Evolutionary conservation across 1,140 invertebrate genomes (phyloP).

Genomic region (Tetragnatha versicolor): DNA sequence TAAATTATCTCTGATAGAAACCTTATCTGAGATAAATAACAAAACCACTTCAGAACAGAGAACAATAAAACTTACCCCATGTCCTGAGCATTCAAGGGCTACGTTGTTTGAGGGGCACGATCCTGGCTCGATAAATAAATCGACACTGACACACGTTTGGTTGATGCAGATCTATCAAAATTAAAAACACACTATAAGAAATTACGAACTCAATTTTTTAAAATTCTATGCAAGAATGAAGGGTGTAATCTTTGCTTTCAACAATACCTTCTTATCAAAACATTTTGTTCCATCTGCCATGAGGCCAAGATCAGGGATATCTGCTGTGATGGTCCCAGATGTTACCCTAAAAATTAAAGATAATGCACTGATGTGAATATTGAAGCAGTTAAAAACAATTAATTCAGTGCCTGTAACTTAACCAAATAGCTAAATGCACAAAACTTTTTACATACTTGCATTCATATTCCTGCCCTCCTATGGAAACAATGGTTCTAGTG

Average conservation of each 20-base stretch:
- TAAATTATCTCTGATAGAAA: too few species aligned
- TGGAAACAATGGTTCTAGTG: constrained; percentile 84
- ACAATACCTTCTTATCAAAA: constrained; percentile 79
- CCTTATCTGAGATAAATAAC: background rate
- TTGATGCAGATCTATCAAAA: constrained; percentile 83
- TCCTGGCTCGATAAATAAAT: constrained; percentile 80
- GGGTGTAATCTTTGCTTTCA: background rate
- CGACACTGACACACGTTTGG: constrained; percentile 86
- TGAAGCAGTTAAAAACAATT: too few species aligned
- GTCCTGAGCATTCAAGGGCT: constrained; percentile 87
- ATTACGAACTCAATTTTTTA: too few species aligned
- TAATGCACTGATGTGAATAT: too few species aligned
- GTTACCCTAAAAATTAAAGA: constrained; percentile 69
- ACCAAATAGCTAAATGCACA: constrained; percentile 4
- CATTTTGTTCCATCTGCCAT: constrained; percentile 91
- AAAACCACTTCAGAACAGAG: too few species aligned
- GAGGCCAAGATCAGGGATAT: constrained; percentile 76
- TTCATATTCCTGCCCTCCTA: constrained; percentile 83
- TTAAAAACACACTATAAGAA: background rate
- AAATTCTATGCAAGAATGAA: background rate
- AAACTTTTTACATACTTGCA: constrained; percentile 78
- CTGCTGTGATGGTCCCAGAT: constrained; percentile 72
- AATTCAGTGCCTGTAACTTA: too few species aligned
- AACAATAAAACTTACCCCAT: constrained; percentile 83
- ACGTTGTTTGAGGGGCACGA: constrained; percentile 89